phyloP scores from a whole-genome alignment of 2,797 vertebrate genomes.

The Numenius phaeopus region DNA sequence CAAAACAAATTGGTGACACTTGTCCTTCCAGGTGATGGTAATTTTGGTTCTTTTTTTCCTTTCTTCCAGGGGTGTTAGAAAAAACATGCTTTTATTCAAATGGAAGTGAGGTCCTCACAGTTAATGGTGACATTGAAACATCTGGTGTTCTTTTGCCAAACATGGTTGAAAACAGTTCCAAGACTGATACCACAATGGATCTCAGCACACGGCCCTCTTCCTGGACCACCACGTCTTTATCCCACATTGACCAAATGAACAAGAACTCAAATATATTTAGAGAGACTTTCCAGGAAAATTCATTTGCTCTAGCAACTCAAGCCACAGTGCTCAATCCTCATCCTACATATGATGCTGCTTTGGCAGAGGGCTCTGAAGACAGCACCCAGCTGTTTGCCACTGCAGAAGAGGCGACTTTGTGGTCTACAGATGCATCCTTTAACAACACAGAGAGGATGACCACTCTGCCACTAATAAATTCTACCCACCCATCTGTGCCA shows the following conservation, averaged over 20 bases:
- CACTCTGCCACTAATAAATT: constrained; percentile 39
- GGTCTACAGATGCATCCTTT: constrained; percentile 6
- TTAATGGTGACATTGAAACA: constrained; percentile 53
- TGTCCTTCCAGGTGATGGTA: neutral
- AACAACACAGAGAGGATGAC: neutral
- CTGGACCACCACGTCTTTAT: constrained; percentile 45
- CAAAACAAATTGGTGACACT: neutral
- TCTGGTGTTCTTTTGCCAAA: constrained; percentile 53
- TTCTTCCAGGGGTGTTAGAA: constrained; percentile 80
- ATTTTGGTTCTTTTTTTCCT: neutral
- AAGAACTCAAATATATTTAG: constrained; percentile 59
- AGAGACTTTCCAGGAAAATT: constrained; percentile 15
- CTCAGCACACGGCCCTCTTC: neutral
- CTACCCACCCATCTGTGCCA: neutral
- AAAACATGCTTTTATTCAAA: constrained; percentile 80
- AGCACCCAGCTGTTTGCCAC: neutral
- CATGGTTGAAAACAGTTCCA: constrained; percentile 48
- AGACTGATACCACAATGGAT: neutral
- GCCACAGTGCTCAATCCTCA: neutral
- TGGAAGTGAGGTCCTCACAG: constrained; percentile 70
- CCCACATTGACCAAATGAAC: constrained; percentile 48
- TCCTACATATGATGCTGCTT: neutral
- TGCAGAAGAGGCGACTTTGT: neutral
- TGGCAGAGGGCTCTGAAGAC: neutral
- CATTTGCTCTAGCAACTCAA: constrained; percentile 28